phyloP scores from a whole-genome alignment of 2,113 vertebrate species.

The Ailurus styani region DNA sequence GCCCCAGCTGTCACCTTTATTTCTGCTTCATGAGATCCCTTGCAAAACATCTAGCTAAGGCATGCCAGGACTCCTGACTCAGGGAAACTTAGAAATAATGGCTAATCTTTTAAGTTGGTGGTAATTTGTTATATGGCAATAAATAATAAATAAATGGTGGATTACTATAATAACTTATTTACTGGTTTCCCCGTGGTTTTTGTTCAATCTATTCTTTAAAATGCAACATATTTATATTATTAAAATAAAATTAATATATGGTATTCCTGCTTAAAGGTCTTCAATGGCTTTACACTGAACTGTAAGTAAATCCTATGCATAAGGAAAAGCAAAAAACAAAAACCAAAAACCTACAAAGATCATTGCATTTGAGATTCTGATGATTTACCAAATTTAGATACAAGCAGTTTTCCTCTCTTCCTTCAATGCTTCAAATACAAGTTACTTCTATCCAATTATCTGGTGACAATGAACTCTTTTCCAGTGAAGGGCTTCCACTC shows the following conservation, averaged over 20 bases:
- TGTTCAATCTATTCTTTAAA: not conserved
- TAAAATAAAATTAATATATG: not conserved
- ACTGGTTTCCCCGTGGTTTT: not conserved
- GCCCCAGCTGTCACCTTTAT: not conserved
- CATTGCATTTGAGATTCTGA: not conserved
- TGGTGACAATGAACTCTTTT: not conserved
- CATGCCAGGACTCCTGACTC: not conserved
- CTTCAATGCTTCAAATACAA: not conserved
- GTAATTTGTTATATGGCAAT: not conserved
- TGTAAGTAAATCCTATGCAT: not conserved
- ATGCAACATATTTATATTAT: not conserved
- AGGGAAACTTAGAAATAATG: not conserved
- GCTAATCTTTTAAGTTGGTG: not conserved
- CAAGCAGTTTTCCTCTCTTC: not conserved
- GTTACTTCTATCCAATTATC: not conserved
- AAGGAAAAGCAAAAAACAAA: not conserved
- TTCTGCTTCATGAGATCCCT: not conserved
- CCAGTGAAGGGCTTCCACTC: not conserved
- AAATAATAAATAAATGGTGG: not conserved
- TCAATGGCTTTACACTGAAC: not conserved
- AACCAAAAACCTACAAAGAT: not conserved
- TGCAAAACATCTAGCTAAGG: accelerated
- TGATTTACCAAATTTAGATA: not conserved
- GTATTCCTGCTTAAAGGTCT: not conserved
- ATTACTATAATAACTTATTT: not conserved